Evolutionary conservation across 2,113 vertebrate species (phyloP), one percentile per base, ranked within the genome.

Genomic region (Oreochromis spilurus): DNA sequence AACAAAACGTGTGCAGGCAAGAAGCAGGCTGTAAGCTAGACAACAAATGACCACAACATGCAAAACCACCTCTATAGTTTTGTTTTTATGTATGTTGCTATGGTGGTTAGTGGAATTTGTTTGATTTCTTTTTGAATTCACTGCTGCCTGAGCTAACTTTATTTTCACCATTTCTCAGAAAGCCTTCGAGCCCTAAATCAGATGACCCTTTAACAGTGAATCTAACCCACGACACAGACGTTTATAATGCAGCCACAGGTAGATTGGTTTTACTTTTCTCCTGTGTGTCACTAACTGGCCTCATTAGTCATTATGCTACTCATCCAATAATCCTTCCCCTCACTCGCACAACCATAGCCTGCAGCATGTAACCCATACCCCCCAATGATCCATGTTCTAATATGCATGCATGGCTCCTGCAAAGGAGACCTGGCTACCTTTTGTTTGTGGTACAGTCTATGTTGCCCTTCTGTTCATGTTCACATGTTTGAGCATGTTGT

Each of bases 181-280:
- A 96, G 94, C 96, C 96, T 95, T 93, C 93, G 38, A 93, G 93
- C 92, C 92, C 95, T 96, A 95, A 95, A 95, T 94, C 95, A 94
- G 95, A 96, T 93, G 96, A 95, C 91, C 89, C 93, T 88, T 79
- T 96, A 94, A 93, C 92, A 91, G 90, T 93, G 96, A 94, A 26
- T 94, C 93, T 95, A 87, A 92, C 87, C 90, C 90, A 86, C 87
- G 88, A 93, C 83, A 89, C 89, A 82, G 89, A 94, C 70, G 88
- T 93, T 92, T 94, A 85, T 93, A 94, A 90, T 29, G 79, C 92
- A 81, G 87, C 87, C 84, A 82, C 93, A 96, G 96, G 96, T 96
- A 96, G 95, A 81, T 81, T 62, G 52, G 77, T 82, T 91, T 90
- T 82, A 81, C 83, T 92, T 7, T 87, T 84, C 79, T 89, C 19